Conservation (phyloP, 2,113 vertebrate species). For the Globicephala melas region DNA sequence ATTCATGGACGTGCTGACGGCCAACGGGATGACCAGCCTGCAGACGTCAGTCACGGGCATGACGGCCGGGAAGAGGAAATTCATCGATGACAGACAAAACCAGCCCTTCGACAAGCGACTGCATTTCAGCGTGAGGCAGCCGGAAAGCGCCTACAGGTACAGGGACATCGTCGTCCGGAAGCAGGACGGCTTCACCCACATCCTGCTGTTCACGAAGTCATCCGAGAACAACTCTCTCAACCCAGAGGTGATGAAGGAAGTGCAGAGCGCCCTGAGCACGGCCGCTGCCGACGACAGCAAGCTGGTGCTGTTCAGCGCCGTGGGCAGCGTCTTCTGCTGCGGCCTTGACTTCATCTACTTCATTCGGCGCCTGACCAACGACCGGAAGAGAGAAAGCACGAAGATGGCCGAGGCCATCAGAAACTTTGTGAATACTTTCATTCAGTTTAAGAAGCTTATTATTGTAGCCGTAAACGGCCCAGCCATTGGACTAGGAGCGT, state of each 20-base stretch:
- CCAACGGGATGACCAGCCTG: constrained; percentile 86
- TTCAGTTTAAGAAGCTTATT: constrained; percentile 98
- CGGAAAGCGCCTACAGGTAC: constrained; percentile 97
- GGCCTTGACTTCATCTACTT: constrained; percentile 98
- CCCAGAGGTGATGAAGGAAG: constrained; percentile 98
- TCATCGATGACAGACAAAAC: constrained; percentile 90
- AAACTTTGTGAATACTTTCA: constrained; percentile 97
- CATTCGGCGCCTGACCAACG: constrained; percentile 94
- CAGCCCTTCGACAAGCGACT: constrained; percentile 94
- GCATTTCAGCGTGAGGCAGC: constrained; percentile 96
- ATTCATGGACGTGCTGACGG: constrained; percentile 88
- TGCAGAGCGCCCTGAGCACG: constrained; percentile 96
- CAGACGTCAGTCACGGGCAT: constrained; percentile 86
- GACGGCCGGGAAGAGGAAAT: constrained; percentile 88
- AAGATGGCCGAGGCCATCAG: constrained; percentile 99
- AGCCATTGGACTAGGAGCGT: constrained; percentile 94
- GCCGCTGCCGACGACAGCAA: constrained; percentile 98
- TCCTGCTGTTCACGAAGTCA: constrained; percentile 96
- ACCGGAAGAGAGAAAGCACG: constrained; percentile 96
- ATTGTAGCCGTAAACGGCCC: constrained; percentile 97
- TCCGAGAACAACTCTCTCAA: constrained; percentile 98
- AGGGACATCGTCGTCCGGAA: constrained; percentile 98
- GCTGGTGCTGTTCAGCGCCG: constrained; percentile 93
- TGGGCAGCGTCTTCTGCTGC: constrained; percentile 95
- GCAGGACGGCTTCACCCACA: constrained; percentile 98